Base-by-base conservation (phyloP, 2,888 invertebrate genomes). In the Acholoe squamosa region DNA sequence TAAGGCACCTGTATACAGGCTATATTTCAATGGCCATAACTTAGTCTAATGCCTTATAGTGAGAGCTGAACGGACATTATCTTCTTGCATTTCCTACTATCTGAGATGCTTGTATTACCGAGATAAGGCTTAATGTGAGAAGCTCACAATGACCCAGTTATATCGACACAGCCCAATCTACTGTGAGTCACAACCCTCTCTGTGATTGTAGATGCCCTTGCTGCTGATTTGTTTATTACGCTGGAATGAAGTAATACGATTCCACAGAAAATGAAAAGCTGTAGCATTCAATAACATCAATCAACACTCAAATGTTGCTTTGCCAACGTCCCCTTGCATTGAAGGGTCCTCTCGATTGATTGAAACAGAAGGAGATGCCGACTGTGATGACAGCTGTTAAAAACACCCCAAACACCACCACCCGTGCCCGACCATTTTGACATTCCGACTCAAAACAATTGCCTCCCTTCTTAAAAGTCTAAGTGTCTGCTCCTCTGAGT, bases 231-330 rank as follows among this genome's bases (percentile, higher is more conserved):
- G 34, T 43, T 43, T 43, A 80, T 14, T 80, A 80, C 3, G 43
- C 33, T 12, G 12, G 1, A 43, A 34, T 31, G 16, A 16, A 16
- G 12, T 34, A 80, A 80, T 16, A 43, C 16, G 80, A 34, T 43
- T 80, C 25, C 25, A 43, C 22, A 33, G 80, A 43, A 80, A 80
- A 80, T 0, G 33, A 19, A 33, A 80, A 80, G 80, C 34, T 80
- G 43, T 33, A 43, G 80, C 80, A 80, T 80, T 80, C 80, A 80
- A 80, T 80, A 5, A 34, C 80, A 80, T 80, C 80, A 80, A 80
- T 80, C 80, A 80, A 22, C 80, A 34, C 33, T 80, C n/a, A 80
- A 80, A 34, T 80, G 80, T 80, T 80, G 80, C 80, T n/a, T 80
- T 80, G 80, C 25, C 71, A 71, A 25, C 19, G 25, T 3, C 0